Evolutionary conservation across 2,888 invertebrate genomes (phyloP).

Genomic region (Clostera curtula): DNA sequence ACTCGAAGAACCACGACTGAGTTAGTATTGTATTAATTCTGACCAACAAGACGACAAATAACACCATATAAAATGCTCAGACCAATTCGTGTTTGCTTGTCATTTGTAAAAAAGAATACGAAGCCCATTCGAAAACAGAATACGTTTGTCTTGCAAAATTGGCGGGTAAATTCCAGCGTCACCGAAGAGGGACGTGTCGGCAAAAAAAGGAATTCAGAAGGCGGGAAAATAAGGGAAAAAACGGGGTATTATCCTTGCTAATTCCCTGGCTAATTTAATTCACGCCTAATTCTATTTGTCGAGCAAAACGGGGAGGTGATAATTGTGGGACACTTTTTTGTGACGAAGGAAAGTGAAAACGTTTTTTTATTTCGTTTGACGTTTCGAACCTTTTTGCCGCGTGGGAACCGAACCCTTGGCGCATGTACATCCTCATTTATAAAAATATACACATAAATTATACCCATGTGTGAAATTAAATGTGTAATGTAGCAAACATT

Average conservation of each 20-base stretch:
- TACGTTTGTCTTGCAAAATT: conserved; percentile 34
- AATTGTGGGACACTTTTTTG: conserved; percentile 65
- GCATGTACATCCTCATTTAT: conserved; percentile 17
- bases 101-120: conserved; percentile 1
- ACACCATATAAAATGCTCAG: no score
- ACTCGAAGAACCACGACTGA: no score
- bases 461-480: conserved; percentile 1
- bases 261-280: conserved; percentile 72
- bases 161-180: conserved; percentile 20
- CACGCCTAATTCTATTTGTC: conserved; percentile 72
- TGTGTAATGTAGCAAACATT: no score
- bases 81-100: no score
- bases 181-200: conserved; percentile 25
- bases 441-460: conserved; percentile 13
- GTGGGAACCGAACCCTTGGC: conserved; percentile 41
- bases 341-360: conserved; percentile 42
- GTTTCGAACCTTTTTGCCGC: conserved; percentile 39
- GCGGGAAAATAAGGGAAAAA: conserved; percentile 57
- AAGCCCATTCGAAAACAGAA: conserved; percentile 5
- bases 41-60: no score
- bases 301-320: conserved; percentile 69
- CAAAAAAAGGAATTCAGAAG: conserved; percentile 45
- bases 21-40: no score
- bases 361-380: conserved; percentile 39
- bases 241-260: conserved; percentile 70